phyloP scores from a whole-genome alignment of 2,888 invertebrate species.

The Esperia sulphurella region DNA sequence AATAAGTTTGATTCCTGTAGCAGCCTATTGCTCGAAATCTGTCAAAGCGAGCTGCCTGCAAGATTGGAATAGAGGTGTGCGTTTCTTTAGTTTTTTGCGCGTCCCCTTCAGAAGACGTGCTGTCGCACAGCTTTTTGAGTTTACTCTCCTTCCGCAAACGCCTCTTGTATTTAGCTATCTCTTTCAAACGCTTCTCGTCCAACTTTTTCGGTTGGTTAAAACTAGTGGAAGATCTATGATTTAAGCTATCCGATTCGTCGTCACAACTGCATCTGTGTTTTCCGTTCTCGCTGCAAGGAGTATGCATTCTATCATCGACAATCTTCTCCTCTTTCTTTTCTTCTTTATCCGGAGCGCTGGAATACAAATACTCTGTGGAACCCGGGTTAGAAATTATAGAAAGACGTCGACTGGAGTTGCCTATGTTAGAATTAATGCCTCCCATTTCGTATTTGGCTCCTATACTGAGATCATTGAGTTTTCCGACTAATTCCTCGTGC shows the following conservation, averaged over 20 bases:
- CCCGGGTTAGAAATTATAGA: constrained; percentile 37
- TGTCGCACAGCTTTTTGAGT: constrained; percentile 60
- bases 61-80: constrained; percentile 69
- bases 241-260: constrained; percentile 81
- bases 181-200: constrained; percentile 62
- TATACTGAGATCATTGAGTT: constrained; percentile 69
- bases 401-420: constrained; percentile 36
- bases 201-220: constrained; percentile 44
- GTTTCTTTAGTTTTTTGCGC: constrained; percentile 44
- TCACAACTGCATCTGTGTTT: constrained; percentile 88
- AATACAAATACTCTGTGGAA: constrained; percentile 31
- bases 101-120: constrained; percentile 68
- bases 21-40: constrained; percentile 68
- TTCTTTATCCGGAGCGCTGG: constrained; percentile 23
- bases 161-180: constrained; percentile 71
- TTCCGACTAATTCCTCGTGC: constrained; percentile 59
- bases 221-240: constrained; percentile 35
- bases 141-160: constrained; percentile 66
- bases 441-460: constrained; percentile 42
- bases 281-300: constrained; percentile 85
- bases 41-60: constrained; percentile 72
- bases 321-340: constrained; percentile 33
- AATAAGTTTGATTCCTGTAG: constrained; percentile 67
- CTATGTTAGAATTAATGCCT: constrained; percentile 40
- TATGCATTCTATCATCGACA: constrained; percentile 85